phyloP scores from a whole-genome alignment of 1,140 invertebrate genomes.

The Drosophila ironensis region DNA sequence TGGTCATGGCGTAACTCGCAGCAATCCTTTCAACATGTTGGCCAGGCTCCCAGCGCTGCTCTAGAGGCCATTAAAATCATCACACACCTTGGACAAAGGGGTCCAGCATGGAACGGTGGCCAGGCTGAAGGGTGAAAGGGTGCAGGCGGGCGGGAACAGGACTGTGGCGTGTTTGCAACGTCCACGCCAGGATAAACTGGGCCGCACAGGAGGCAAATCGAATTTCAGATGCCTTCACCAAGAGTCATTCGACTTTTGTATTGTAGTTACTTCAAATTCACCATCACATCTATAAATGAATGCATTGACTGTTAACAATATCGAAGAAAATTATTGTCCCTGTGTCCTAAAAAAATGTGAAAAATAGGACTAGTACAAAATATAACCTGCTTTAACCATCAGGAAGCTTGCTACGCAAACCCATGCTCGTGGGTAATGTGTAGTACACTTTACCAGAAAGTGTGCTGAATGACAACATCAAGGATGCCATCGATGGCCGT shows the following conservation, averaged over 20 bases:
- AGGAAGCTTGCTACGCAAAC: neutral
- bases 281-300: too few relatives aligned
- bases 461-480: conserved; percentile 7
- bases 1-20: conserved; percentile 58
- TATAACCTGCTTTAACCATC: too few relatives aligned
- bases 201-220: conserved; percentile 12
- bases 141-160: conserved; percentile 12
- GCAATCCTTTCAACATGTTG: conserved; percentile 76
- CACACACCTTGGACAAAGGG: conserved; percentile 48
- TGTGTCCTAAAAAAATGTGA: too few relatives aligned
- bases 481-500: conserved; percentile 56
- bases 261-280: too few relatives aligned
- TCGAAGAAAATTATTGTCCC: too few relatives aligned
- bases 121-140: neutral
- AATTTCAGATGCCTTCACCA: neutral
- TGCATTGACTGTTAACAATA: too few relatives aligned
- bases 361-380: too few relatives aligned
- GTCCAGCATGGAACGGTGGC: neutral
- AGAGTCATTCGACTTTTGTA: neutral
- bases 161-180: conserved; percentile 68
- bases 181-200: conserved; percentile 56
- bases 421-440: neutral
- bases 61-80: conserved; percentile 56
- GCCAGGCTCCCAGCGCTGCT: conserved; percentile 20
- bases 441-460: neutral